These are phyloP conservation scores for Pachypanchax playfairii DNA, from an alignment of 2,113 vertebrate species.

Conservation along the genomic window DNA sequence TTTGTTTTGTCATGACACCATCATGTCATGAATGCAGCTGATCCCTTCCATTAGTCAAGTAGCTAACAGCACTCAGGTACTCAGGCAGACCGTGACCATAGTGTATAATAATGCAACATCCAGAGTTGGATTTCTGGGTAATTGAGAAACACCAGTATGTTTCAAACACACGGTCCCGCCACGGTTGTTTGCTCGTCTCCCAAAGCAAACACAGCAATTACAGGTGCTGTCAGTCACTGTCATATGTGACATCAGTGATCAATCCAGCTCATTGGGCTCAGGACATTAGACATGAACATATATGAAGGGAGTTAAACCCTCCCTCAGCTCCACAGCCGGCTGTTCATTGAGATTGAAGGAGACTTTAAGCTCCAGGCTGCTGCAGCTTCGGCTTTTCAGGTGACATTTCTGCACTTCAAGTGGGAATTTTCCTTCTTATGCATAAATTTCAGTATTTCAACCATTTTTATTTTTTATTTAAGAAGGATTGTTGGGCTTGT, in stretches of 20 bases:
- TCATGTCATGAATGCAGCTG: constrained; percentile 18
- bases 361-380: constrained; percentile 38
- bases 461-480: not conserved
- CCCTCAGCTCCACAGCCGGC: constrained; percentile 40
- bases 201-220: constrained; percentile 69
- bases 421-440: not conserved
- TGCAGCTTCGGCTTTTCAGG: constrained; percentile 13
- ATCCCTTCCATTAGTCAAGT: constrained; percentile 29
- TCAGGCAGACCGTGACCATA: constrained; percentile 5
- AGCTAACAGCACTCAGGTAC: constrained; percentile 10
- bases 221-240: constrained; percentile 67
- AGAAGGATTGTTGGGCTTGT: no score
- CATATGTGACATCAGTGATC: constrained; percentile 53
- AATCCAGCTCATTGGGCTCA: constrained; percentile 57
- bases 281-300: constrained; percentile 57
- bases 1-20: constrained; percentile 10
- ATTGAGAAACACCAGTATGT: constrained; percentile 22
- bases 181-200: constrained; percentile 44
- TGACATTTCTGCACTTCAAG: constrained; percentile 20
- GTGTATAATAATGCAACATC: constrained; percentile 23
- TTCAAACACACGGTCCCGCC: constrained; percentile 27
- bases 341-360: constrained; percentile 36
- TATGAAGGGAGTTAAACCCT: constrained; percentile 53
- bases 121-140: constrained; percentile 29
- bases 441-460: not conserved